Evolutionary conservation across 2,888 invertebrate species (phyloP), one percentile per base, ranked within the genome.

Genomic region (Drosophila atripex): DNA sequence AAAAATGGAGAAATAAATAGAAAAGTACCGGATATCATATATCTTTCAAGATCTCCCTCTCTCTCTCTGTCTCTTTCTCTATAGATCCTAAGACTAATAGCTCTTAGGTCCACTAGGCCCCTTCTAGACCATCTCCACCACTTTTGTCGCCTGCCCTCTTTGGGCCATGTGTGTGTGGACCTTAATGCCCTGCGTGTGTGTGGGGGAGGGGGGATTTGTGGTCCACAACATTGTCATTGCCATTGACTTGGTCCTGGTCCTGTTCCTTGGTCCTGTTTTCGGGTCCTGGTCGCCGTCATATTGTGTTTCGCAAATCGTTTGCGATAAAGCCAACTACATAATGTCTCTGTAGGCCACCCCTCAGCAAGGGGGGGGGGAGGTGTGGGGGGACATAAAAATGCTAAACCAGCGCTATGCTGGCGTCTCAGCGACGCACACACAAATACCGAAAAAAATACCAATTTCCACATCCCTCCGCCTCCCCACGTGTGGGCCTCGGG

Each of bases 281-380:
- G 61, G 41, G 50, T 63, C 55, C 65, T 75, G 76, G 71, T 54
- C 72, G 84, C 59, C 76, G 72, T 85, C 82, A 80, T 87, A 87
- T 85, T 78, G 78, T 83, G 82, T 80, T 87, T 78, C 82, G 88
- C 76, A 83, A 87, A 87, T 87, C 88, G 88, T 73, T 80, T 78
- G 86, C 88, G 88, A 83, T 83, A 83, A 83, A 83, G 82, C 86
- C 88, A 87, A 83, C 82, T 87, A 83, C 80, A 86, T 80, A 83
- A 87, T 83, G 82, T 87, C 86, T 85, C 58, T 72, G 72, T 85
- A 78, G 80, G 78, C 74, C 54, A 60, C 52, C 18, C 18, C 18
- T 18, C 18, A 1, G 7, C 11, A 18, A 16, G 4, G 28, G 28
- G 38, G 12, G 38, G 12, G 18, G 16, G 41, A 18, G n/a, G 4